phyloP scores from a whole-genome alignment of 2,888 invertebrate species.

The Acrobasis suavella region DNA sequence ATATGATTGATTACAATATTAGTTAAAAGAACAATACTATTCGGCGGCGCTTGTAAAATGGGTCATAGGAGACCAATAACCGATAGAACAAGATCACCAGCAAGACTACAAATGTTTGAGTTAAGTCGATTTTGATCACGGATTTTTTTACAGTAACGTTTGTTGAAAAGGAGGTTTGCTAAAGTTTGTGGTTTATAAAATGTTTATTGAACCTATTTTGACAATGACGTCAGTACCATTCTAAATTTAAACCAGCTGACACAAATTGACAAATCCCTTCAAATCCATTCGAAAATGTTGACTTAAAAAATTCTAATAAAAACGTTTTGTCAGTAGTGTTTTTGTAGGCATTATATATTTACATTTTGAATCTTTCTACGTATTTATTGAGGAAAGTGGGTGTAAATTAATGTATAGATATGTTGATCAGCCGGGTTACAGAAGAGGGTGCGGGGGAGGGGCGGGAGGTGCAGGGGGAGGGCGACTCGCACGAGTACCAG shows the following conservation, averaged over 20 bases:
- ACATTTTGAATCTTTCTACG: constrained; percentile 40
- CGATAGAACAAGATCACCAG: too few species aligned
- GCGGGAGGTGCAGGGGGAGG: constrained; percentile 28
- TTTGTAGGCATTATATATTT: constrained; percentile 52
- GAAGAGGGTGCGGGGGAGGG: constrained; percentile 42
- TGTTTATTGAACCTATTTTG: background rate
- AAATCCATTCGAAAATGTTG: constrained; percentile 47
- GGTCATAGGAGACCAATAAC: too few species aligned
- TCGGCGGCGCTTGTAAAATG: too few species aligned
- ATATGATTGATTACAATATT: too few species aligned
- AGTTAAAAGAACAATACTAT: too few species aligned
- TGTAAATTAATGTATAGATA: constrained; percentile 56
- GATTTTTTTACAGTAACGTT: too few species aligned
- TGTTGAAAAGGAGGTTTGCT: background rate
- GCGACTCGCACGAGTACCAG: constrained; percentile 46
- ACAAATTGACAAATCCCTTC: constrained; percentile 31
- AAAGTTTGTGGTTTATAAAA: background rate
- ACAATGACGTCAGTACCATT: constrained; percentile 29
- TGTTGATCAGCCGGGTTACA: constrained; percentile 61
- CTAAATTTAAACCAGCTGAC: constrained; percentile 51
- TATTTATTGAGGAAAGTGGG: constrained; percentile 38
- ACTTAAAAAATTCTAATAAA: constrained; percentile 59
- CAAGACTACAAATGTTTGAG: too few species aligned
- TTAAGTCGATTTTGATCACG: too few species aligned
- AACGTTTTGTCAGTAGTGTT: constrained; percentile 52